phyloP scores from a whole-genome alignment of 2,113 vertebrate genomes.

The Apus apus region DNA sequence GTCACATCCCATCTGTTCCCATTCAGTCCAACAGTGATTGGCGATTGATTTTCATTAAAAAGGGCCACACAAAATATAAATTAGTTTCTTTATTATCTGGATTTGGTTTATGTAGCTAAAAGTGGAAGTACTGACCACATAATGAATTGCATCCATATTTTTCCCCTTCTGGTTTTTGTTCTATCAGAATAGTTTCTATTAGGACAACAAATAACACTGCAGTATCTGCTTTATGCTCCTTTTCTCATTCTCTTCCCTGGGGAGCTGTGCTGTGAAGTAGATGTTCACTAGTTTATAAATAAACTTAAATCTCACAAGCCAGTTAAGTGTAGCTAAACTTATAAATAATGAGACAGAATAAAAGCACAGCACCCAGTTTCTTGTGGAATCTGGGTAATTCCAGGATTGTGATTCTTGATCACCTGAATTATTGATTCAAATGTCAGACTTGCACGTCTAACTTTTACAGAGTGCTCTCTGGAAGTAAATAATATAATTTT shows the following conservation, averaged over 20 bases:
- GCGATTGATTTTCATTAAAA: slow-evolving; percentile 36
- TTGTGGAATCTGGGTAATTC: neutral
- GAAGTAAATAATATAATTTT: neutral
- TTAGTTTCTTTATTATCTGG: neutral
- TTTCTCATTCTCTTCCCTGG: neutral
- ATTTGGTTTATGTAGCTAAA: neutral
- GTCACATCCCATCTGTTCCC: slow-evolving; percentile 10
- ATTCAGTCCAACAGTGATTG: neutral
- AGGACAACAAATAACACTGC: neutral
- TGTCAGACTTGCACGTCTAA: neutral
- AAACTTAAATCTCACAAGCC: neutral
- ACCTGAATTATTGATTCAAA: neutral
- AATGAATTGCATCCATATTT: neutral
- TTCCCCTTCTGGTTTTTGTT: neutral
- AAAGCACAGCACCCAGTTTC: neutral
- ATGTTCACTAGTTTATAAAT: neutral
- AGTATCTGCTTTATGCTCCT: neutral
- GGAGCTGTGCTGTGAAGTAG: neutral
- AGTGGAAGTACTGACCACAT: neutral
- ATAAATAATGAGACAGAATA: neutral
- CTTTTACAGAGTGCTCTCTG: neutral
- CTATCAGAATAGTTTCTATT: neutral
- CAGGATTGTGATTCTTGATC: neutral
- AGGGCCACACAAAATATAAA: slow-evolving; percentile 26
- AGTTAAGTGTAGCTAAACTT: neutral